Evolutionary conservation across 2,797 vertebrate species (phyloP), one percentile per base, ranked within the genome.

Genomic region (Nyctalus aviator): DNA sequence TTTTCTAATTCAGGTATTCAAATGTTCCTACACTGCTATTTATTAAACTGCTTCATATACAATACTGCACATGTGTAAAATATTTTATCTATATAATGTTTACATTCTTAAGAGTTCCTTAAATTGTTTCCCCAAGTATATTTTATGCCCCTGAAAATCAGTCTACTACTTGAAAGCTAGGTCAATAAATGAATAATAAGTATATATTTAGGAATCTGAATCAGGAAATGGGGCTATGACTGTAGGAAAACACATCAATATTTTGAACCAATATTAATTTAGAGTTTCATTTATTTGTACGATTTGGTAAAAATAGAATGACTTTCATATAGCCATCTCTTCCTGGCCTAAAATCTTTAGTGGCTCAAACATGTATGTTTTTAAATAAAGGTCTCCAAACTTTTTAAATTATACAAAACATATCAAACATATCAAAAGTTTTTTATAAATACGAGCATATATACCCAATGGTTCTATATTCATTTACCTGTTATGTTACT

Each of bases 181-280:
- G 73, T 32, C 30, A 77, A 46, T 71, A 90, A 64, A 64, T 46
- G 5, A 88, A 18, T 64, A 84, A 84, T 25, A 79, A 84, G 21
- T 8, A 66, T 48, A 57, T 71, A 86, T 37, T 72, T 89, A 55
- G 23, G 57, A 76, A 62, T 20, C 4, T 13, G 4, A 84, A 55
- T 23, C 68, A 87, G 32, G 13, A 21, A 73, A n/a, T 30, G 17
- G 8, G 30, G 44, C 57, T 44, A 86, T 25, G 41, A 68, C 48
- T 91, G 73, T 1, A 78, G 53, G 37, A 93, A 95, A 84, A 66
- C 30, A 90, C 17, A 73, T 83, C 64, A 89, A 55, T 57, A 82
- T 41, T 66, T 79, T 68, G 27, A 94, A 68, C 23, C 4, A 78
- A n/a, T 59, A 68, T 68, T 85, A 85, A 84, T 69, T 59, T 73